Percentiles rank a stretch among this genome's conserved stretches.
Evolutionary conservation across 2,888 invertebrate genomes (phyloP).

Genomic region (Melanchra persicariae): DNA sequence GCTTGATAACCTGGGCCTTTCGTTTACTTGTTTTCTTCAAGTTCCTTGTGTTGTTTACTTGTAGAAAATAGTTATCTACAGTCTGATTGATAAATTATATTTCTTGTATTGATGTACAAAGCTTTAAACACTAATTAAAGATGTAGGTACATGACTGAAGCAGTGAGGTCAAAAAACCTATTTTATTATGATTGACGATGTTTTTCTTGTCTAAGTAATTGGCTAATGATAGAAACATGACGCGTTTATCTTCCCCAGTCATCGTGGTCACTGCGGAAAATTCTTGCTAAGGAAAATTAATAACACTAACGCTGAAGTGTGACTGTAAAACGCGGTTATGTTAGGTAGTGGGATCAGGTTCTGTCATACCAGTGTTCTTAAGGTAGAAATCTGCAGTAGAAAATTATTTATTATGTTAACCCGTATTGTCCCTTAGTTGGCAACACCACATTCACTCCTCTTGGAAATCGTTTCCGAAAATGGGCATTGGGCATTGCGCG

Average conservation of each 20-base stretch:
- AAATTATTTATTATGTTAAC: conserved; percentile 55
- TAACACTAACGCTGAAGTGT: conserved; percentile 31
- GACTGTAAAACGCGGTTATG: conserved; percentile 24
- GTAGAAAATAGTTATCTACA: conserved; percentile 25
- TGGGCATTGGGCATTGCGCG: conserved; percentile 44
- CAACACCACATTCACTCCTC: conserved; percentile 43
- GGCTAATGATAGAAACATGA: conserved; percentile 54
- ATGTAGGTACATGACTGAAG: neutral
- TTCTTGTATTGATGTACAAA: conserved; percentile 6
- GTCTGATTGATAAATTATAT: conserved; percentile 18
- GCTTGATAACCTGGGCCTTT: conserved; percentile 43
- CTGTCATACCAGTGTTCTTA: conserved; percentile 30
- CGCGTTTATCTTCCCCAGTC: conserved; percentile 36
- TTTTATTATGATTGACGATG: conserved; percentile 47
- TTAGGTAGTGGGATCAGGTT: conserved; percentile 10
- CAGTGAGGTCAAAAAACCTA: conserved; percentile 41
- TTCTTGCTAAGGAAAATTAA: conserved; percentile 46
- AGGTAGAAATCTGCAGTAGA: conserved; percentile 41
- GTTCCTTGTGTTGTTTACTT: conserved; percentile 36
- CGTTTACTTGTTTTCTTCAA: conserved; percentile 31
- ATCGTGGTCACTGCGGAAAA: conserved; percentile 43
- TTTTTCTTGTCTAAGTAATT: conserved; percentile 25
- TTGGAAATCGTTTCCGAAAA: conserved; percentile 37
- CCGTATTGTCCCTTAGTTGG: conserved; percentile 42
- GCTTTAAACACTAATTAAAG: conserved; percentile 31